Evolutionary conservation across 2,113 vertebrate genomes (phyloP).

Genomic region (Grallaria varia): DNA sequence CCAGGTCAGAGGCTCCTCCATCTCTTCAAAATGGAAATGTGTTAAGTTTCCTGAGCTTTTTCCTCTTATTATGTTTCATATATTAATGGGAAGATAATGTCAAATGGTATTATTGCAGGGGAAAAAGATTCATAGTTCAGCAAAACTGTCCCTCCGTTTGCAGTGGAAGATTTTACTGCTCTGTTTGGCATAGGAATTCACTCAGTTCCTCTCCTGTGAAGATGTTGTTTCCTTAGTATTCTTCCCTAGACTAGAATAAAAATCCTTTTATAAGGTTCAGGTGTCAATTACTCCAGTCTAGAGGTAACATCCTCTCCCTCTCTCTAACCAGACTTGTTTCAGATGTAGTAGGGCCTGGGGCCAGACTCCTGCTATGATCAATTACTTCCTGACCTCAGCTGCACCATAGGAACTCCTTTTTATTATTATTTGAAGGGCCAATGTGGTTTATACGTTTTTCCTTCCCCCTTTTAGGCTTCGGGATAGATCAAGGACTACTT

Average conservation of each 20-base stretch:
- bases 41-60: not conserved
- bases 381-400: conserved; percentile 27
- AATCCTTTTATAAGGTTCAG: not conserved
- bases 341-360: not conserved
- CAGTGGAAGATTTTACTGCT: not conserved
- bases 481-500: not conserved
- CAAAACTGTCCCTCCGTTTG: not conserved
- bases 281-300: not conserved
- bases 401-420: not conserved
- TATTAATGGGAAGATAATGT: not conserved
- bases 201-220: not conserved
- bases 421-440: not conserved
- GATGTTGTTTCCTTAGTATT: not conserved
- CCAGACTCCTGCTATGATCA: conserved; percentile 17
- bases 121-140: not conserved
- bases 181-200: not conserved
- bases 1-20: not conserved
- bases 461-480: not conserved
- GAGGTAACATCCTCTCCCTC: not conserved
- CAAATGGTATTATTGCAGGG: not conserved
- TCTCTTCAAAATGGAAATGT: conserved; percentile 26
- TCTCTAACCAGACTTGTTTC: not conserved
- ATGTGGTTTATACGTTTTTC: not conserved
- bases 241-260: not conserved
- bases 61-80: not conserved